Percentiles rank a stretch among this genome's conserved stretches.
These are phyloP conservation scores for Monoplex corrugatus DNA, from an alignment of 2,888 invertebrate genomes.

Conservation along the genomic window DNA sequence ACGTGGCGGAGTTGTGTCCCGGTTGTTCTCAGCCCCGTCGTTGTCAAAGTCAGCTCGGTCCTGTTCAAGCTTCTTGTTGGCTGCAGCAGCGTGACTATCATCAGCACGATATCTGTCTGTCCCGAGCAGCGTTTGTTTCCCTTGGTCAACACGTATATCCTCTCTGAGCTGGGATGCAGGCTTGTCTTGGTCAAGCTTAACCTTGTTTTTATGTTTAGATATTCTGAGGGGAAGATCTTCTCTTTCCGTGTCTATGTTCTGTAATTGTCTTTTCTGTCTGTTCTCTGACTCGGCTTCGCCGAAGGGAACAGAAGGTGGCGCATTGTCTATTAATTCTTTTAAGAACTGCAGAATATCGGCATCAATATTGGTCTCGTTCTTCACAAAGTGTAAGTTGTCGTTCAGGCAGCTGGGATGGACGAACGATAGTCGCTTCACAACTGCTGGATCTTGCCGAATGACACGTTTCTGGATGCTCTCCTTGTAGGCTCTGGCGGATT, in stretches of 20 bases:
- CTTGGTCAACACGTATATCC: background rate
- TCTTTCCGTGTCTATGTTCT: background rate
- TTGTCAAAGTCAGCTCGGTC: too few species aligned
- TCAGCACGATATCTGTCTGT: background rate
- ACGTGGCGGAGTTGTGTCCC: background rate
- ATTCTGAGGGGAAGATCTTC: background rate
- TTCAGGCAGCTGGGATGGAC: slow-evolving; percentile 25
- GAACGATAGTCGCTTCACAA: slow-evolving; percentile 23
- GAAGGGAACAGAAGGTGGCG: background rate
- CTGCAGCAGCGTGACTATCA: background rate
- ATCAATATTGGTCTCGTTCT: slow-evolving; percentile 33
- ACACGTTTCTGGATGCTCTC: background rate
- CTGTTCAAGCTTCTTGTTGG: too few species aligned
- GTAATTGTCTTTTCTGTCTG: background rate
- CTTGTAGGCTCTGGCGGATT: background rate
- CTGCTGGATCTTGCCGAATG: background rate
- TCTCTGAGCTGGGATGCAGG: background rate
- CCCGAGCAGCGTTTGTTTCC: too few species aligned
- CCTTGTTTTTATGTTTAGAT: background rate
- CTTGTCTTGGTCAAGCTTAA: background rate
- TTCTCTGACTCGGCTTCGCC: too few species aligned
- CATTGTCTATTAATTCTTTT: slow-evolving; percentile 9
- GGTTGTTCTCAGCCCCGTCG: too few species aligned
- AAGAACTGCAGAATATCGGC: slow-evolving; percentile 10
- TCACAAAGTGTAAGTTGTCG: slow-evolving; percentile 19